Conservation (phyloP, 37 sponge, comb jelly and placozoan genomes). For the Bolinopsis microptera region DNA sequence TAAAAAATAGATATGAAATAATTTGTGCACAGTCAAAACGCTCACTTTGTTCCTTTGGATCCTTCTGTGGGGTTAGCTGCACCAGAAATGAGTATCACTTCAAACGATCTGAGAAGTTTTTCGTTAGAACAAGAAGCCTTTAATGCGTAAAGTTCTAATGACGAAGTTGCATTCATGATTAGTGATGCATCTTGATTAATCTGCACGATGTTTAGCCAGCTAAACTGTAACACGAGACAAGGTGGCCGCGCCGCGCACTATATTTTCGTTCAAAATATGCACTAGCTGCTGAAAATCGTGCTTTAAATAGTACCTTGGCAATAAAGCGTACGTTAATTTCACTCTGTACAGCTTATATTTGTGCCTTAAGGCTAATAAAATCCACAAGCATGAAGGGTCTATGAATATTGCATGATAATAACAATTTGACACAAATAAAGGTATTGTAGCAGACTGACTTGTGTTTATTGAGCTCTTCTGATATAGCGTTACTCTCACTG, state of each 20-base stretch:
- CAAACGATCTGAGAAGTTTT: conserved; percentile 59
- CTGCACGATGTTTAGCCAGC: too few relatives aligned
- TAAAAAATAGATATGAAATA: too few relatives aligned
- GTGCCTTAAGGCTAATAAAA: not conserved
- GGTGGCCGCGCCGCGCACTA: not conserved
- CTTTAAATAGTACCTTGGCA: not conserved
- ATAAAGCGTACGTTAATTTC: too few relatives aligned
- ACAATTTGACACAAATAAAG: too few relatives aligned
- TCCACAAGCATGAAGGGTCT: not conserved
- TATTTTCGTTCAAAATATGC: not conserved
- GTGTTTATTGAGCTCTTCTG: conserved; percentile 71
- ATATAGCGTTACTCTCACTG: conserved; percentile 66
- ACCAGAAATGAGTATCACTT: conserved; percentile 65
- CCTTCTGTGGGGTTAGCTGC: not conserved
- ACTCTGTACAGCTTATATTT: too few relatives aligned
- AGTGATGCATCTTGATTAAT: too few relatives aligned
- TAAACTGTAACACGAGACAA: not conserved
- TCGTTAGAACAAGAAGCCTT: too few relatives aligned
- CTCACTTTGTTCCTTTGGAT: not conserved
- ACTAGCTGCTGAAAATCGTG: not conserved
- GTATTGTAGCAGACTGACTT: too few relatives aligned
- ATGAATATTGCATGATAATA: too few relatives aligned
- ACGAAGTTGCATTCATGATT: too few relatives aligned
- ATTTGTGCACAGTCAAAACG: not conserved
- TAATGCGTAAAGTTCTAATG: too few relatives aligned